A percentile compares a stretch with the other conserved stretches of the same genome.
Conservation (phyloP, 2,113 vertebrate genomes). For the Oreochromis niloticus region DNA sequence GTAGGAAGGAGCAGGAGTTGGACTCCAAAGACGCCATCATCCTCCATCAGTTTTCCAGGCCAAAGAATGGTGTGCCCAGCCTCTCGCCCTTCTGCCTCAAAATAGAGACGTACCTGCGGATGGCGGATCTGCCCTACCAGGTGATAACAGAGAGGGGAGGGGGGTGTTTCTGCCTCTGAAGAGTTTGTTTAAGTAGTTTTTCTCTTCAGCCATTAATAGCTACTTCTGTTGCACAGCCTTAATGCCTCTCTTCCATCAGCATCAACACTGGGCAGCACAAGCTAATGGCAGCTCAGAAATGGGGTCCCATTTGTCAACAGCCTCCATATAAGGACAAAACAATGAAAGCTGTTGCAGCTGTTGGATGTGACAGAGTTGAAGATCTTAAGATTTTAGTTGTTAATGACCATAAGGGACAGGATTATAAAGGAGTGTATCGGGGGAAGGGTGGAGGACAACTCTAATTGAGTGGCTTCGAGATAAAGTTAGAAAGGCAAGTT, state of each 20-base stretch:
- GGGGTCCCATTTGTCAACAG: background rate
- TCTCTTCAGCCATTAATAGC: background rate
- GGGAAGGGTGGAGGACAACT: background rate
- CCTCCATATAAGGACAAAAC: background rate
- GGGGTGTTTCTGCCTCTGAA: background rate
- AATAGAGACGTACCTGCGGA: slow-evolving; percentile 95
- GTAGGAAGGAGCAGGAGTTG: slow-evolving; percentile 92
- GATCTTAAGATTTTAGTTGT: background rate
- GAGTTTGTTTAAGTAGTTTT: background rate
- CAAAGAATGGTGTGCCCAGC: slow-evolving; percentile 89
- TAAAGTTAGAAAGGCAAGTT: background rate
- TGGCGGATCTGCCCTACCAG: slow-evolving; percentile 97
- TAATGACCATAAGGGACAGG: background rate
- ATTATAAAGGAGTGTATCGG: background rate
- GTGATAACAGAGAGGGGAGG: slow-evolving; percentile 58
- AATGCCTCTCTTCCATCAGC: background rate
- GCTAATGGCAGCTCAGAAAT: background rate
- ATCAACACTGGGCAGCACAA: background rate
- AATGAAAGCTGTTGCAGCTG: background rate
- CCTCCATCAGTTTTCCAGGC: slow-evolving; percentile 96
- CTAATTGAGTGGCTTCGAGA: background rate
- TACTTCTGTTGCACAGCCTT: background rate
- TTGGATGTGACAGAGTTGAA: background rate
- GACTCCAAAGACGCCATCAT: slow-evolving; percentile 98
- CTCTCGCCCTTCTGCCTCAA: slow-evolving; percentile 96